These are phyloP conservation scores for Brachystomella parvula DNA, from an alignment of 1,140 invertebrate genomes.

Conservation along the genomic window DNA sequence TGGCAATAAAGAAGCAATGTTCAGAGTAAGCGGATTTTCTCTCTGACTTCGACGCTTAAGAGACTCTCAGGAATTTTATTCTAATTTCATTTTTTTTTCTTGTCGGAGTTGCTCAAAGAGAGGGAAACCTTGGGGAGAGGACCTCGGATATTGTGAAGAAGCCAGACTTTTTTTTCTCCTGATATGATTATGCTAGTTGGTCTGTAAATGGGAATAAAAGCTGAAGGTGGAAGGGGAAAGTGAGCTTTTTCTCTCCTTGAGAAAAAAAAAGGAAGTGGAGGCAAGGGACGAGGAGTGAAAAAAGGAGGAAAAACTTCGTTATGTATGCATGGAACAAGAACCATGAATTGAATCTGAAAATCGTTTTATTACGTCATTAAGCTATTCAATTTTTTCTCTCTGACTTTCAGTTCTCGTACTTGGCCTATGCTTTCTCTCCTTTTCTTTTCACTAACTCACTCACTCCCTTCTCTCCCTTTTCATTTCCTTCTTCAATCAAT, in stretches of 20 bases:
- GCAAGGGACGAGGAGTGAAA: constrained; percentile 1
- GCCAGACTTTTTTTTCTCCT: too few species aligned
- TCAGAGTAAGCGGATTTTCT: constrained; percentile 10
- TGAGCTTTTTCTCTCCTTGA: background rate
- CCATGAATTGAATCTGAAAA: constrained; percentile 37
- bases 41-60: background rate
- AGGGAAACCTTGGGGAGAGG: background rate
- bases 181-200: background rate
- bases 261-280: background rate
- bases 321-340: constrained; percentile 32
- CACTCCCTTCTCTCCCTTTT: background rate
- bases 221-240: background rate
- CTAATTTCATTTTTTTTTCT: constrained; percentile 7
- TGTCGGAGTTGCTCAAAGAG: too few species aligned
- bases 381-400: constrained; percentile 36
- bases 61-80: background rate
- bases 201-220: background rate
- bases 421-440: background rate
- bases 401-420: background rate
- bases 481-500: constrained; percentile 27
- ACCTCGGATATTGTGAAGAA: background rate
- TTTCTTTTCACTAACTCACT: constrained; percentile 23
- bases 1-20: constrained; percentile 16
- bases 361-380: constrained; percentile 38
- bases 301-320: constrained; percentile 27